Conservation (phyloP, 1,140 invertebrate genomes). For the Sarcophaga peregrina region DNA sequence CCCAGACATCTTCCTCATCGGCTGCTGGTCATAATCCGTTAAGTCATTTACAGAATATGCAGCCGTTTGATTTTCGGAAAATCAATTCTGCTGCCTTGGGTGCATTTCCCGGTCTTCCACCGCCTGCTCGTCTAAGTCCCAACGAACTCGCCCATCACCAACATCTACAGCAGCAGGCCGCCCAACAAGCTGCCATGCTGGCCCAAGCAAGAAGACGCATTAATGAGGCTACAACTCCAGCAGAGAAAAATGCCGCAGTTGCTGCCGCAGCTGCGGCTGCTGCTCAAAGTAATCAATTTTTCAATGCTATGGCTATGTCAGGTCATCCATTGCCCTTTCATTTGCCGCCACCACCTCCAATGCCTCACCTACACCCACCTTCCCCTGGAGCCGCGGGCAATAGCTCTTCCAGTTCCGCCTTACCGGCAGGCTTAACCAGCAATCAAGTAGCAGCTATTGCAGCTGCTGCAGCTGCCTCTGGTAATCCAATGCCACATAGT, state of each 20-base stretch:
- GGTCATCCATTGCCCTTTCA: slow-evolving; percentile 73
- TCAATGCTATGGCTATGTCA: slow-evolving; percentile 71
- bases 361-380: slow-evolving; percentile 63
- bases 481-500: slow-evolving; percentile 65
- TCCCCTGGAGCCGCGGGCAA: neutral
- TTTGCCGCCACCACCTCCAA: slow-evolving; percentile 73
- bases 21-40: slow-evolving; percentile 76
- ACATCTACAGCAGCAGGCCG: slow-evolving; percentile 49
- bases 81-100: slow-evolving; percentile 70
- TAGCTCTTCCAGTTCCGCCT: slow-evolving; percentile 4
- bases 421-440: slow-evolving; percentile 59
- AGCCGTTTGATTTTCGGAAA: slow-evolving; percentile 92
- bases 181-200: slow-evolving; percentile 52
- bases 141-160: slow-evolving; percentile 62
- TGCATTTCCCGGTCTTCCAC: slow-evolving; percentile 54
- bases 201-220: slow-evolving; percentile 65
- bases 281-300: slow-evolving; percentile 68
- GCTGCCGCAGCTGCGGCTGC: slow-evolving; percentile 64
- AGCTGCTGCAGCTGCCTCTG: slow-evolving; percentile 67
- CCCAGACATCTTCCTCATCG: slow-evolving; percentile 64
- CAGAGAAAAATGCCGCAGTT: slow-evolving; percentile 55
- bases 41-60: slow-evolving; percentile 92
- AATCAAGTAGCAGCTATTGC: slow-evolving; percentile 71
- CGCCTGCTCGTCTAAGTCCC: slow-evolving; percentile 55
- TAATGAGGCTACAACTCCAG: slow-evolving; percentile 67